Evolutionary conservation across 2,888 invertebrate species (phyloP).

Genomic region (Alcis repandata): DNA sequence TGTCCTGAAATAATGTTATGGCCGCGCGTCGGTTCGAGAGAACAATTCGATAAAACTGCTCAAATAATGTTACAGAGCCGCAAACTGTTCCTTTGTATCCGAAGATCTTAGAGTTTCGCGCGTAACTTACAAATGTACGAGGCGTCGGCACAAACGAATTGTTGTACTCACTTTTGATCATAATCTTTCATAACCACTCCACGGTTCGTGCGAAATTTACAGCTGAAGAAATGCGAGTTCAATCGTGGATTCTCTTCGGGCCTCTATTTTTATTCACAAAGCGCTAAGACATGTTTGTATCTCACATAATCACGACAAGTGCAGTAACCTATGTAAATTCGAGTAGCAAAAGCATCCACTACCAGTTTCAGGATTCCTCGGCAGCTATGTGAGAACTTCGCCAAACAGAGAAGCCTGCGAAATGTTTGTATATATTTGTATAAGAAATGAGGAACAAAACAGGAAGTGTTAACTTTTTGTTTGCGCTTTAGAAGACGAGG

Average conservation of each 20-base stretch:
- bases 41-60: slow-evolving; percentile 69
- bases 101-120: slow-evolving; percentile 44
- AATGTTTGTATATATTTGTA: slow-evolving; percentile 81
- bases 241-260: slow-evolving; percentile 20
- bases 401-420: slow-evolving; percentile 70
- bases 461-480: slow-evolving; percentile 69
- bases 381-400: slow-evolving; percentile 75
- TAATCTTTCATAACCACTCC: slow-evolving; percentile 43
- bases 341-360: slow-evolving; percentile 70
- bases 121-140: slow-evolving; percentile 40
- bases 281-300: slow-evolving; percentile 38
- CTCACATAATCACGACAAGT: slow-evolving; percentile 55
- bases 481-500: slow-evolving; percentile 43
- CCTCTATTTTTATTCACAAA: slow-evolving; percentile 27
- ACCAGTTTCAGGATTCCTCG: slow-evolving; percentile 74
- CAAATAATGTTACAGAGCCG: slow-evolving; percentile 62
- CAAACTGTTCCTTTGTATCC: slow-evolving; percentile 48
- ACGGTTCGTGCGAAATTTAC: slow-evolving; percentile 22
- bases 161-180: slow-evolving; percentile 42
- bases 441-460: slow-evolving; percentile 75
- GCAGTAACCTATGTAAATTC: slow-evolving; percentile 78
- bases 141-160: slow-evolving; percentile 43
- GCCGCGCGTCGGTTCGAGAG: slow-evolving; percentile 59
- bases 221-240: slow-evolving; percentile 19
- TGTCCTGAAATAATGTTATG: slow-evolving; percentile 82